Base-by-base conservation (phyloP, 2,888 invertebrate genomes). In the Parasteatoda lunata region DNA sequence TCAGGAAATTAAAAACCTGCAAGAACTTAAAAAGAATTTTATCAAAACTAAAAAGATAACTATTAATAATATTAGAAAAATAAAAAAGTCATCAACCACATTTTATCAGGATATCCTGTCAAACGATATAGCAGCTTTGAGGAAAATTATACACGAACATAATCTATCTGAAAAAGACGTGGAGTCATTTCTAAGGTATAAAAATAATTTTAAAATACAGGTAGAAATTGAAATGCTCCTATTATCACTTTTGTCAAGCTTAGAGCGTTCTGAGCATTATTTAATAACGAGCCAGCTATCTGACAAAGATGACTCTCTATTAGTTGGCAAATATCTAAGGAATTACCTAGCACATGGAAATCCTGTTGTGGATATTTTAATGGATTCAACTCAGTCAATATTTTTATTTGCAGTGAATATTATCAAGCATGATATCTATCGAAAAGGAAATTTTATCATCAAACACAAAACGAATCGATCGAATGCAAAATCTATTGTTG, bases 261-360 rank as follows among this genome's bases (percentile, higher is more conserved):
- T 71, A 13, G 68, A 48, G 6, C 30, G 45, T 15, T 64, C 51
- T n/a, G 49, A 70, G 0, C 9, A 45, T n/a, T 8, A 7, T 45
- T 66, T 86, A 15, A 30, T 85, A 11, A 15, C 77, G n/a, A 68
- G 80, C 11, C 79, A 85, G 75, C 45, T 68, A 51, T 9, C 54
- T 5, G 52, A 49, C 52, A 8, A 69, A 51, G 79, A 85, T 13
- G 13, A 75, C 15, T 48, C 79, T 6, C 15, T 75, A n/a, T 49
- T 80, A 47, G 73, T 77, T n/a, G 85, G 85, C 3, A 79, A 76
- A 59, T 59, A 54, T 59, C 65, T 85, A 49, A 79, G 79, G 5
- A 85, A 80, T 45, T 75, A 85, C 15, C 64, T 85, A 30, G 80
- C 80, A 0, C 85, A 85, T 47, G 75, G 45, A 11, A 85, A 85